A percentile compares a stretch with the other conserved stretches of the same genome.
Conservation (phyloP, 2,797 vertebrate genomes). For the Notoglanidium macrostoma region DNA sequence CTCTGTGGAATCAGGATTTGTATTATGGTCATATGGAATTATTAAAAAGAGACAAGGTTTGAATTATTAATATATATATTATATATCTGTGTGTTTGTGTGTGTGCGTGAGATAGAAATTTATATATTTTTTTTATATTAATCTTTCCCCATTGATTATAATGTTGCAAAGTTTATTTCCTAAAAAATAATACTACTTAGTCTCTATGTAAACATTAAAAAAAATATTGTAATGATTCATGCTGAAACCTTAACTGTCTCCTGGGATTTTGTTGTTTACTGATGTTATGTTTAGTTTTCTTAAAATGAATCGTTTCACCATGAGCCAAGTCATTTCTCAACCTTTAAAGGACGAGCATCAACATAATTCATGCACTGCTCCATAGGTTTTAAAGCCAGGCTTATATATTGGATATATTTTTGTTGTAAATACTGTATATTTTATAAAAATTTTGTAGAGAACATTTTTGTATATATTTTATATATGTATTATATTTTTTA, state of each 20-base stretch:
- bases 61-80: neutral
- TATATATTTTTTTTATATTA: too few species aligned
- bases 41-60: neutral
- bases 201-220: neutral
- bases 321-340: conserved; percentile 20
- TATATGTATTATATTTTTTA: neutral
- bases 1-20: neutral
- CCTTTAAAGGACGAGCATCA: neutral
- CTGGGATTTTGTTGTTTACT: conserved; percentile 15
- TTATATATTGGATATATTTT: neutral
- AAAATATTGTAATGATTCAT: neutral
- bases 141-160: neutral
- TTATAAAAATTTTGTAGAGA: neutral
- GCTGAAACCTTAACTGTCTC: neutral
- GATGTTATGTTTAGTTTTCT: conserved; percentile 20
- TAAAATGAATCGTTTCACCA: conserved; percentile 8
- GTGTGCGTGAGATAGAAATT: too few species aligned
- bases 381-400: neutral
- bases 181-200: neutral
- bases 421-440: neutral
- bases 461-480: neutral
- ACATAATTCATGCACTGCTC: neutral
- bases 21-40: neutral
- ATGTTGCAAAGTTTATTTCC: conserved; percentile 1
- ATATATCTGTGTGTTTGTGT: neutral